Conservation (phyloP, 2,888 invertebrate genomes). For the Zaprionus bogoriensis region DNA sequence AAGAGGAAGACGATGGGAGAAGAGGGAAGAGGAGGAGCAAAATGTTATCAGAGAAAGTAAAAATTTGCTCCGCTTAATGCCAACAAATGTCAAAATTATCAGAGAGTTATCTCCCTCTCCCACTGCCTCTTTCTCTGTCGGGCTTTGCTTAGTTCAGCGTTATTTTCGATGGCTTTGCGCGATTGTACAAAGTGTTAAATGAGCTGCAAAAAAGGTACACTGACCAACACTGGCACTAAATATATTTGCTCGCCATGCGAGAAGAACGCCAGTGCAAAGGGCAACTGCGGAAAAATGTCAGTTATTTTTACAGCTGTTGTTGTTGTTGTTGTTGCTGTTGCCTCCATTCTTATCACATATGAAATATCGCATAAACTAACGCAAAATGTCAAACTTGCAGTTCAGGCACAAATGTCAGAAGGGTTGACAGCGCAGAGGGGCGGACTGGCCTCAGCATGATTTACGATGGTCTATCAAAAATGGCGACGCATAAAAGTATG, state of each 20-base stretch:
- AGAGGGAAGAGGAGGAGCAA: not conserved
- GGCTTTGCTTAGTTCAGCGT: constrained; percentile 37
- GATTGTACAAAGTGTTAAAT: constrained; percentile 56
- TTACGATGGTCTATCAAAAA: constrained; percentile 71
- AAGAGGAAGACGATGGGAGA: not conserved
- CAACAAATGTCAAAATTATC: constrained; percentile 34
- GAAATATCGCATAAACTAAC: constrained; percentile 76
- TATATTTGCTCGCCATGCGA: not conserved
- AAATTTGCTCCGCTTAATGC: constrained; percentile 34
- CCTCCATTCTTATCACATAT: constrained; percentile 64
- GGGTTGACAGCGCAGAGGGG: constrained; percentile 53
- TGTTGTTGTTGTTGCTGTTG: constrained; percentile 16
- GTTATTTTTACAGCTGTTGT: constrained; percentile 23
- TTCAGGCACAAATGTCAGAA: constrained; percentile 59
- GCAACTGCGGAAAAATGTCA: constrained; percentile 48
- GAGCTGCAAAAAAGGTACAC: constrained; percentile 54
- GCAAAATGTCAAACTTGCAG: constrained; percentile 74
- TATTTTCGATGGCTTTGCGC: constrained; percentile 27
- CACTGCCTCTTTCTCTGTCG: not conserved
- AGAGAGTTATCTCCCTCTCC: constrained; percentile 1
- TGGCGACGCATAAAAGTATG: constrained; percentile 65
- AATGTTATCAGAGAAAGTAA: constrained; percentile 42
- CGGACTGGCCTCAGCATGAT: constrained; percentile 45
- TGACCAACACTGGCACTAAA: constrained; percentile 41
- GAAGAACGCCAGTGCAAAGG: not conserved